Evolutionary conservation across 2,113 vertebrate species (phyloP), one percentile per base, ranked within the genome.

Genomic region (Lynx canadensis): DNA sequence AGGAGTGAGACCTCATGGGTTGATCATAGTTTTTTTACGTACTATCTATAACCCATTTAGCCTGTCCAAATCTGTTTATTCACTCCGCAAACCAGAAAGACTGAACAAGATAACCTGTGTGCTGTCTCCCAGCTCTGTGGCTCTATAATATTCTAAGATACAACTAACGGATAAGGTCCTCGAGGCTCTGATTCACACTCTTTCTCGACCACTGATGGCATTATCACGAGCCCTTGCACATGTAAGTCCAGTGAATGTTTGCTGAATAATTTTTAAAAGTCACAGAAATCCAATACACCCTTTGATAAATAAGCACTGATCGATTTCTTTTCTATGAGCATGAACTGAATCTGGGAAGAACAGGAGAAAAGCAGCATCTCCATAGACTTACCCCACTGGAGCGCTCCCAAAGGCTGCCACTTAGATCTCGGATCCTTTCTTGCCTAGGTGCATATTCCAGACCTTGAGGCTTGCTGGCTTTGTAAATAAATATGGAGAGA

Each of bases 401-500:
- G 81, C 99, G 99, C 97, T 99, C 99, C 93, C 99, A 99, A 68
- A 99, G 98, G 89, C 98, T 99, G 90, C 99, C 99, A 89, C 99
- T 99, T 95, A 99, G 95, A 81, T 99, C 99, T 89, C 99, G 98
- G 90, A 99, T 98, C 91, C 99, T 99, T 95, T 99, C 99, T 94
- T 98, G 99, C 97, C 99, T 98, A 76, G 98, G 96, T 38, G 85
- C 60, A 38, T 99, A 98, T 83, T 99, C 99, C 27, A 98, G 95
- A 97, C 99, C 98, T 82, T 97, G 98, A 74, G 98, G 73, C 91
- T 98, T 99, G 98, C 99, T 99, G 98, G 99, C 99, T 96, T 99
- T 99, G 98, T 99, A 99, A 98, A 99, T 99, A 96, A 99, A 99
- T 98, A 99, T 99, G 95, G 99, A 99, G 48, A 99, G 99, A 92